These are phyloP conservation scores for Kudoa iwatai DNA, from an alignment of 30 jellyfish, hydroid and myxozoan genomes.

Conservation along the genomic window DNA sequence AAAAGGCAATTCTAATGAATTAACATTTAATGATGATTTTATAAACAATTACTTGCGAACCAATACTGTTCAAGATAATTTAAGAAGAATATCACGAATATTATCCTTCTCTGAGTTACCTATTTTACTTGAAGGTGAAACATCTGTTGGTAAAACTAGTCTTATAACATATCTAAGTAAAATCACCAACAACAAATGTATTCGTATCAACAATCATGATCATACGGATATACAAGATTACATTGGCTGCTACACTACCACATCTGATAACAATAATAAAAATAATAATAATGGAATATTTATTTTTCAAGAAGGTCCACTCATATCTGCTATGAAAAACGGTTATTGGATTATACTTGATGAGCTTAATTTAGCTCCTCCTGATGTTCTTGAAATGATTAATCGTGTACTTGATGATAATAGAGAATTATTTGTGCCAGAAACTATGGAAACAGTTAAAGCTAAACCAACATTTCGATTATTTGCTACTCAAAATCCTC, in stretches of 20 bases:
- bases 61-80: conserved; percentile 23
- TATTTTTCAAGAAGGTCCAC: no score
- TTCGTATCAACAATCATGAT: conserved; percentile 70
- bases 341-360: conserved; percentile 76
- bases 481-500: conserved; percentile 90
- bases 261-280: no score
- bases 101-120: conserved; percentile 21
- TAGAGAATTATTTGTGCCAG: conserved; percentile 56
- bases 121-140: conserved; percentile 59
- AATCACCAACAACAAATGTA: conserved; percentile 55
- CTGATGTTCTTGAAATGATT: conserved; percentile 71
- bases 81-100: conserved; percentile 40
- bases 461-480: conserved; percentile 44
- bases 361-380: conserved; percentile 79
- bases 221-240: conserved; percentile 93
- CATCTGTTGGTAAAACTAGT: conserved; percentile 96
- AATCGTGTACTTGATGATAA: conserved; percentile 70
- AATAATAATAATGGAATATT: no score
- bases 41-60: conserved; percentile 31
- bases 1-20: conserved; percentile 7
- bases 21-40: no score
- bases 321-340: conserved; percentile 56
- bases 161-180: conserved; percentile 22
- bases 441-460: conserved; percentile 50
- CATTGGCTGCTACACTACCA: conserved; percentile 84